Evolutionary conservation across 2,888 invertebrate species (phyloP).

Genomic region (Scaeva pyrastri): DNA sequence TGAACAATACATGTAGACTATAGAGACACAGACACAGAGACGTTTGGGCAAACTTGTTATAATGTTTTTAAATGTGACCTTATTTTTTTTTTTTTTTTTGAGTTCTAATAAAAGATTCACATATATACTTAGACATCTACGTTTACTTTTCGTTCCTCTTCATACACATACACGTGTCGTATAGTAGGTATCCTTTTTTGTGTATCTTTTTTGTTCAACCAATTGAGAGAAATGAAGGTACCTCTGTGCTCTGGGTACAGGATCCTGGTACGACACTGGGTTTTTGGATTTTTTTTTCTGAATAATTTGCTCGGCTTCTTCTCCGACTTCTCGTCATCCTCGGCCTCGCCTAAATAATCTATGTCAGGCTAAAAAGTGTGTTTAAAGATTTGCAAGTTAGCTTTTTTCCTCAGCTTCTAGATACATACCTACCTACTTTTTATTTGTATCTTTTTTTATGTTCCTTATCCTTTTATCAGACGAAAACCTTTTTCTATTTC

Average conservation of each 20-base stretch:
- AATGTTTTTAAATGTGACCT: conserved; percentile 33
- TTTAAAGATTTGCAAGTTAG: conserved; percentile 53
- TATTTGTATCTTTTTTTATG: conserved; percentile 7
- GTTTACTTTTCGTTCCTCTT: not conserved
- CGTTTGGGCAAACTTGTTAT: conserved; percentile 1
- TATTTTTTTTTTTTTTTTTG: conserved; percentile 6
- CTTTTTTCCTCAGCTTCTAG: conserved; percentile 10
- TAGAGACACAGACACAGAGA: not conserved
- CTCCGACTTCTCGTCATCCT: not conserved
- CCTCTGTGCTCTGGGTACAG: conserved; percentile 11
- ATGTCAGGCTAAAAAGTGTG: conserved; percentile 48
- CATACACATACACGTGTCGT: not conserved
- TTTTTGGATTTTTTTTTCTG: not conserved
- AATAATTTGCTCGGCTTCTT: conserved; percentile 2
- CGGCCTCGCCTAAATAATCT: conserved; percentile 22
- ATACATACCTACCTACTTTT: not conserved
- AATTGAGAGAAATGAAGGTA: conserved; percentile 42
- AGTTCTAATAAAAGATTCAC: not conserved
- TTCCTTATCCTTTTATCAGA: conserved; percentile 37
- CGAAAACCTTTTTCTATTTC: conserved; percentile 24
- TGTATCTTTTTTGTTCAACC: conserved; percentile 18
- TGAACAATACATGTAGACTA: not conserved
- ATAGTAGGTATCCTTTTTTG: conserved; percentile 5
- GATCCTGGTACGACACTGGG: not conserved
- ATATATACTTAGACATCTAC: not conserved